These are phyloP conservation scores for Drosophila orosa DNA, from an alignment of 1,140 invertebrate genomes.

Conservation along the genomic window DNA sequence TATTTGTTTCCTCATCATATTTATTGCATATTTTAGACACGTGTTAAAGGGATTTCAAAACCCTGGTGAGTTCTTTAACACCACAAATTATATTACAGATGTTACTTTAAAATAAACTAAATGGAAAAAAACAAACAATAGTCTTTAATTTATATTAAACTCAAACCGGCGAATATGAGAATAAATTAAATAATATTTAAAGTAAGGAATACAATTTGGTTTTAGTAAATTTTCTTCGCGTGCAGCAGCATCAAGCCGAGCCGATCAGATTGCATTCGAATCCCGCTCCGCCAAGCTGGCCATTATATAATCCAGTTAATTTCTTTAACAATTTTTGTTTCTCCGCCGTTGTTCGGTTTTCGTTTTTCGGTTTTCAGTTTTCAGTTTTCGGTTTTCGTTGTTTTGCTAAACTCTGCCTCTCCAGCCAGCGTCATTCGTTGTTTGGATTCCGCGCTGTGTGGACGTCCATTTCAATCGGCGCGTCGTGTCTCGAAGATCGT, in stretches of 20 bases:
- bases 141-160: no score
- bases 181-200: not conserved
- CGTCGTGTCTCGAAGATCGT: slow-evolving; percentile 37
- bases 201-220: not conserved
- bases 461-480: slow-evolving; percentile 51
- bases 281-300: slow-evolving; percentile 36
- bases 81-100: no score
- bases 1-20: no score
- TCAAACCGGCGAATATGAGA: no score
- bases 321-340: slow-evolving; percentile 77
- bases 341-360: slow-evolving; percentile 26
- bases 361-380: not conserved
- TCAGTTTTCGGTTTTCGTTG: slow-evolving; percentile 50
- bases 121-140: no score
- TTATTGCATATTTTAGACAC: no score
- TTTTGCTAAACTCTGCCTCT: slow-evolving; percentile 50
- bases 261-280: slow-evolving; percentile 76
- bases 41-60: no score
- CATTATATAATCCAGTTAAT: slow-evolving; percentile 83
- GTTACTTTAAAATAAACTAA: no score
- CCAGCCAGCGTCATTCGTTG: slow-evolving; percentile 65
- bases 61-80: no score
- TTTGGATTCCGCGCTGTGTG: slow-evolving; percentile 66
- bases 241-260: slow-evolving; percentile 50
- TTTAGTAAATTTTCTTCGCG: not conserved